phyloP scores from a whole-genome alignment of 2,113 vertebrate species.

The Gobio gobio region DNA sequence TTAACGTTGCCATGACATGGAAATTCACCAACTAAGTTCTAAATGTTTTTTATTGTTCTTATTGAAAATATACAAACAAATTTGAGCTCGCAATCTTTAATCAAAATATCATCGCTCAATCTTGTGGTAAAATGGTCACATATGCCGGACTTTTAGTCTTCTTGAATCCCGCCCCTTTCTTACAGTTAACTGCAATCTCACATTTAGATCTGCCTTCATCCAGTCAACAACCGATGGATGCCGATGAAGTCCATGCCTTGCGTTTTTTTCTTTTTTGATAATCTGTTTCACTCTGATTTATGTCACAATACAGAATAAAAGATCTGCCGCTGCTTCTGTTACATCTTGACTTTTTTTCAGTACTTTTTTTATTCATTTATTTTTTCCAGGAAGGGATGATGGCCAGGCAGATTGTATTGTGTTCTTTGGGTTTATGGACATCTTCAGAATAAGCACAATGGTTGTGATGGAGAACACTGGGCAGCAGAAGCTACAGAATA shows the following conservation, averaged over 20 bases:
- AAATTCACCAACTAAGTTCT: no score
- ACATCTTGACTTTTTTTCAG: background rate
- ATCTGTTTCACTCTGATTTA: background rate
- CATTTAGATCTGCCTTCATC: background rate
- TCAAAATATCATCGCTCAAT: background rate
- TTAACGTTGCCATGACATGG: no score
- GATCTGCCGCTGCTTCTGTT: background rate
- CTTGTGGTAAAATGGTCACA: background rate
- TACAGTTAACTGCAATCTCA: no score
- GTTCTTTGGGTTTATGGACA: constrained; percentile 91
- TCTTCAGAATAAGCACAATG: constrained; percentile 95
- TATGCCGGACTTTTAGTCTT: background rate
- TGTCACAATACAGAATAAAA: no score
- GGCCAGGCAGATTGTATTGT: constrained; percentile 90
- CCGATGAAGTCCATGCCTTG: background rate
- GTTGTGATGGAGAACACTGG: constrained; percentile 98
- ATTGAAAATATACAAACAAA: background rate
- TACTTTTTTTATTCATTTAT: background rate
- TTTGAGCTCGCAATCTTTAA: background rate
- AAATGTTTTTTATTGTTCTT: background rate
- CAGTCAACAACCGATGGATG: background rate
- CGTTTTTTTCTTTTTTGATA: background rate
- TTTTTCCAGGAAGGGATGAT: constrained; percentile 88
- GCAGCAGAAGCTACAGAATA: constrained; percentile 91
- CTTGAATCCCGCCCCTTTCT: background rate